A percentile compares a stretch with the other conserved stretches of the same genome.
These are phyloP conservation scores for Parnassius orleans DNA, from an alignment of 2,888 invertebrate genomes.

Conservation along the genomic window DNA sequence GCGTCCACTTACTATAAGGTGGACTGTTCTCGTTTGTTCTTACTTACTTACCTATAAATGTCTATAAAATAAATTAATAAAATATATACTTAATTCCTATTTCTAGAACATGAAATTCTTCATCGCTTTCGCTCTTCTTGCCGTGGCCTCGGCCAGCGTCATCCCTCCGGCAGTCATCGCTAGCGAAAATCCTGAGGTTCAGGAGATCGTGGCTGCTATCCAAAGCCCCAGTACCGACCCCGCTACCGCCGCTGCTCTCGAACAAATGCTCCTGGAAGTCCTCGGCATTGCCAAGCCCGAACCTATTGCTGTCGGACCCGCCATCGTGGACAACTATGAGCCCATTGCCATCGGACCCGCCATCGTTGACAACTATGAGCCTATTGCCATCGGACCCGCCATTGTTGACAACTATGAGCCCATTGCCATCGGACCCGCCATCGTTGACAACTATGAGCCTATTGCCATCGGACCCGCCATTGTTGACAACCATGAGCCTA, in stretches of 20 bases:
- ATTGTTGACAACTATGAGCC: conserved; percentile 24
- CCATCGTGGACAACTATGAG: conserved; percentile 22
- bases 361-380: conserved; percentile 13
- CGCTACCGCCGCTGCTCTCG: conserved; percentile 39
- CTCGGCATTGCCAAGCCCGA: conserved; percentile 30
- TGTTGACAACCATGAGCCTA: conserved; percentile 8
- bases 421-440: conserved; percentile 5
- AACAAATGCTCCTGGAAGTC: conserved; percentile 35
- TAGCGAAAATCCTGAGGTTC: conserved; percentile 39
- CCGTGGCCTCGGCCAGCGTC: conserved; percentile 29
- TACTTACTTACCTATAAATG: too few relatives aligned
- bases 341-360: conserved; percentile 12
- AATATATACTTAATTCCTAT: too few relatives aligned
- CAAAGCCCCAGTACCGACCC: conserved; percentile 45
- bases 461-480: conserved; percentile 20
- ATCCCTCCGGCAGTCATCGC: conserved; percentile 36
- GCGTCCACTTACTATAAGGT: too few relatives aligned
- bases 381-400: conserved; percentile 24
- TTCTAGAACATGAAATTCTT: conserved; percentile 11
- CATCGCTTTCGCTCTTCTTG: conserved; percentile 5
- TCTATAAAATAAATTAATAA: too few relatives aligned
- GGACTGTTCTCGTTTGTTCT: too few relatives aligned
- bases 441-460: conserved; percentile 5
- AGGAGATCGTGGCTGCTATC: conserved; percentile 39
- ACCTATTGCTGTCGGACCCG: conserved; percentile 24